Evolutionary conservation across 2,113 vertebrate genomes (phyloP).

Genomic region (Vanacampus margaritifer): DNA sequence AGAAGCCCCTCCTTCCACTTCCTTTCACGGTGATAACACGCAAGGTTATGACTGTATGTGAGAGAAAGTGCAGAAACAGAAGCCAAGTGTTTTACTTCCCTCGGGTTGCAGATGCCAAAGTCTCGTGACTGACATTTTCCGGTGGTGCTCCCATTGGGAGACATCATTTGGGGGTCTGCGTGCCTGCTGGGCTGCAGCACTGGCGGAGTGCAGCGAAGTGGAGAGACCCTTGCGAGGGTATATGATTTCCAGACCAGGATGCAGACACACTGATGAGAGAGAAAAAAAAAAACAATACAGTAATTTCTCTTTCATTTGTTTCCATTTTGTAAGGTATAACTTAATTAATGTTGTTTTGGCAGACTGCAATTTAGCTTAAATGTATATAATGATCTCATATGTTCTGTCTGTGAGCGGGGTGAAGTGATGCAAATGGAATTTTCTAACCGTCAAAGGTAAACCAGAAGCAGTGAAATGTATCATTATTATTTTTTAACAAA

Average conservation of each 20-base stretch:
- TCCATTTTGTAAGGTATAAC: constrained; percentile 11
- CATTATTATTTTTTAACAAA: too few relatives aligned
- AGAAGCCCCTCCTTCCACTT: too few relatives aligned
- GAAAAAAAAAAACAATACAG: background rate
- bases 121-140: constrained; percentile 62
- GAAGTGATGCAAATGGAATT: constrained; percentile 6
- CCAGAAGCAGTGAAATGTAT: background rate
- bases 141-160: constrained; percentile 50
- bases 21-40: constrained; percentile 6
- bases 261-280: constrained; percentile 22
- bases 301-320: background rate
- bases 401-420: background rate
- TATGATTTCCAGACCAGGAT: constrained; percentile 63
- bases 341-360: constrained; percentile 8
- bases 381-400: constrained; percentile 10
- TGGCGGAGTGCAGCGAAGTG: constrained; percentile 30
- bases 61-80: constrained; percentile 57
- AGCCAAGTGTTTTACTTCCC: constrained; percentile 46
- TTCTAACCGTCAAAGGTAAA: background rate
- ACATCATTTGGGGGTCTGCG: constrained; percentile 42
- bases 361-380: constrained; percentile 17
- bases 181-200: constrained; percentile 43
- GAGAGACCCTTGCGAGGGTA: constrained; percentile 46
- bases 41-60: constrained; percentile 42
- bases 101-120: constrained; percentile 42